Evolutionary conservation across 2,113 vertebrate species (phyloP), one percentile per base, ranked within the genome.

Genomic region (Halichoerus grypus): DNA sequence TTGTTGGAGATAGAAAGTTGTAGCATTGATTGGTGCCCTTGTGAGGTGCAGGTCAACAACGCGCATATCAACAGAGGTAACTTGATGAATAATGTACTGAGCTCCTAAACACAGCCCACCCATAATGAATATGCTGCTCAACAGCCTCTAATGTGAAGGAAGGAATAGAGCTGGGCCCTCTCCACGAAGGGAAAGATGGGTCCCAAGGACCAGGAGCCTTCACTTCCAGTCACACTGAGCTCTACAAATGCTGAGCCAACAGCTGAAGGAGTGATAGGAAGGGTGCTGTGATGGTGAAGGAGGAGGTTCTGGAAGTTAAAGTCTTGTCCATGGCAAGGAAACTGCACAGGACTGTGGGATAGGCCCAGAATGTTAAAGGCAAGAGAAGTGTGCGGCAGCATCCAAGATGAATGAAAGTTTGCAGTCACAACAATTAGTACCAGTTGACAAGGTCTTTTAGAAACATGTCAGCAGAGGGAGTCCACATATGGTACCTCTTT

Each of bases 361-460:
- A 69, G 94, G 72, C 61, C 93, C 69, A 89, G 89, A 77, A 74
- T 71, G 57, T 59, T 79, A 92, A 95, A 93, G 24, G 80, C 88
- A 81, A 90, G 88, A 51, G 88, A 94, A 94, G 63, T 18, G 9
- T 97, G 98, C 76, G 90, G 19, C 33, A 42, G 84, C 82, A 95
- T 94, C 95, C 53, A 91, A 96, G 87, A 97, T 95, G 55, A 97
- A 97, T 63, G 98, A 96, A 98, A 98, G 98, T 98, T 69, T 24
- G 28, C 97, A 97, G 92, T 99, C 98, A 99, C 97, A 98, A 98
- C 98, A 98, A 98, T 98, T 98, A 97, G 97, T 98, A 94, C 98
- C 98, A 98, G 96, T 98, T 97, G 98, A 98, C 98, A 98, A 98
- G 97, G 98, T 98, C 98, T 98, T 98, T 98, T 76, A 97, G 98